Percentiles rank a stretch among this genome's conserved stretches.
Evolutionary conservation across 1,140 invertebrate genomes (phyloP).

Genomic region (Lucilia sericata): DNA sequence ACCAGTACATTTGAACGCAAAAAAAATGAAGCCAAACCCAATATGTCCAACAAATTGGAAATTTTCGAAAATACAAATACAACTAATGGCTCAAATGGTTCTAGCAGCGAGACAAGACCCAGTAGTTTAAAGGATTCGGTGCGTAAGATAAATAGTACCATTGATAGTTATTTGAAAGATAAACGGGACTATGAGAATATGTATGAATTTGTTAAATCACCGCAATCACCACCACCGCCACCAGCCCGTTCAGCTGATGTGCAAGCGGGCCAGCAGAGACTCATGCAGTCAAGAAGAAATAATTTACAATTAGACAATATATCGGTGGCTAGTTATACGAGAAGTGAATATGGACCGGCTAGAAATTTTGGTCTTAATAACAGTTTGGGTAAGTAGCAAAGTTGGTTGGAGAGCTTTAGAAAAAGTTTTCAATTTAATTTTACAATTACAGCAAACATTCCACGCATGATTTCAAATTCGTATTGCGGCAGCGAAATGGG

Average conservation of each 20-base stretch:
- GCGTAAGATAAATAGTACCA: conserved; percentile 66
- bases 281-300: conserved; percentile 52
- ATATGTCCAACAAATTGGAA: conserved; percentile 64
- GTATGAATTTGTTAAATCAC: conserved; percentile 64
- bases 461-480: conserved; percentile 76
- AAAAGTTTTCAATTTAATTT: conserved; percentile 18
- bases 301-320: conserved; percentile 65
- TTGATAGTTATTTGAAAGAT: conserved; percentile 67
- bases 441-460: conserved; percentile 66
- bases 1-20: conserved; percentile 63
- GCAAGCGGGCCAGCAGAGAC: conserved; percentile 50
- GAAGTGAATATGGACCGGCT: conserved; percentile 65
- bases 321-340: conserved; percentile 64
- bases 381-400: conserved; percentile 63
- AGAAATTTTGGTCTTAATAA: conserved; percentile 60
- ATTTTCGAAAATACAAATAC: conserved; percentile 57
- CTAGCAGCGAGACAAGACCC: conserved; percentile 49
- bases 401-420: no score
- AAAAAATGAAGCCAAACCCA: conserved; percentile 59
- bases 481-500: conserved; percentile 83
- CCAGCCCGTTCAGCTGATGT: conserved; percentile 59
- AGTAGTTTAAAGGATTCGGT: conserved; percentile 66
- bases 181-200: conserved; percentile 66
- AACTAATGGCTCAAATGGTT: not conserved
- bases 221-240: conserved; percentile 57